phyloP scores from a whole-genome alignment of 92 coral and sea anemone species.

The Diadumene lineata region DNA sequence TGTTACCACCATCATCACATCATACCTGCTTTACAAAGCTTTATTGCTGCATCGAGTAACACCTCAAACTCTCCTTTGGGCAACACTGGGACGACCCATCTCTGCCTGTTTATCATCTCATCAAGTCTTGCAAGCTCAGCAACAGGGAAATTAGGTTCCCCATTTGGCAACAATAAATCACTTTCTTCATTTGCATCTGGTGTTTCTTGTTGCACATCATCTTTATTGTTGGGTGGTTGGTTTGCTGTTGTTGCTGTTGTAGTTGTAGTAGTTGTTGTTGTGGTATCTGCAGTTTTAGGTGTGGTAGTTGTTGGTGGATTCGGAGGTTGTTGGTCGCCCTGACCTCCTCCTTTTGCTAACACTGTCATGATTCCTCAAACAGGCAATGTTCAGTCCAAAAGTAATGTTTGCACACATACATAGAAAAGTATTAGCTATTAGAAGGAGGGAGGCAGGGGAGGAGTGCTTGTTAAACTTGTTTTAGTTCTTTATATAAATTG shows the following conservation, averaged over 20 bases:
- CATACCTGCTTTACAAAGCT: constrained; percentile 92
- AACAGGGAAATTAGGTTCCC: constrained; percentile 82
- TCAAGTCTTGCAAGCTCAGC: constrained; percentile 92
- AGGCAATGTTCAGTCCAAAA: constrained; percentile 32
- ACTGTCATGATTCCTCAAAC: constrained; percentile 75
- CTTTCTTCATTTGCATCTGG: constrained; percentile 50
- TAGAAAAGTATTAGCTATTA: constrained; percentile 17
- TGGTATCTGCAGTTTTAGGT: constrained; percentile 43
- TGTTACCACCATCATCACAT: not conserved
- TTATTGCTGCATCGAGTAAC: constrained; percentile 84
- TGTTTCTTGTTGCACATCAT: constrained; percentile 41
- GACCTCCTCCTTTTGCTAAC: constrained; percentile 92
- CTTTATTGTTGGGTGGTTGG: constrained; percentile 48
- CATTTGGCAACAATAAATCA: constrained; percentile 75
- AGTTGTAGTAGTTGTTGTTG: constrained; percentile 33
- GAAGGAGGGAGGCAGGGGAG: not conserved
- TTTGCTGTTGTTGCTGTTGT: constrained; percentile 60
- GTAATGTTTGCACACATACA: constrained; percentile 62
- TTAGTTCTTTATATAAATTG: not conserved
- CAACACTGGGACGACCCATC: constrained; percentile 99
- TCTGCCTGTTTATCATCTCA: constrained; percentile 93
- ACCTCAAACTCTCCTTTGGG: constrained; percentile 99
- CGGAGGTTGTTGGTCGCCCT: constrained; percentile 74
- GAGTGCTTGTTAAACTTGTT: not conserved
- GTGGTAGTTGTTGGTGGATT: constrained; percentile 54